Conservation (phyloP, 1,140 invertebrate genomes). For the Drosophila repletoides region DNA sequence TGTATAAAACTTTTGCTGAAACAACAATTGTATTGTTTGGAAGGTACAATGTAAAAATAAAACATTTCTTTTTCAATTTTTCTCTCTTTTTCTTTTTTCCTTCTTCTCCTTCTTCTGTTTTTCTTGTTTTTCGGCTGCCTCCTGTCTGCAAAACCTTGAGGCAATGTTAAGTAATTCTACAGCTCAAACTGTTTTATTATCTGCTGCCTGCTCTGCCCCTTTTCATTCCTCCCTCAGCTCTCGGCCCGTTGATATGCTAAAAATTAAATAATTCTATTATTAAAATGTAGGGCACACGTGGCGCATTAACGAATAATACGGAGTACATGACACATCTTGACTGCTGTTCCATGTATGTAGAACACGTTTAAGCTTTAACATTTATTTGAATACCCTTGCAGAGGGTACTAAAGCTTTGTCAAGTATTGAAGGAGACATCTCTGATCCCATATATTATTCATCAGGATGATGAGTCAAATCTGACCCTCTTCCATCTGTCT, state of each 20-base stretch:
- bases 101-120: no score
- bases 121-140: neutral
- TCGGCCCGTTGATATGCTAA: slow-evolving; percentile 25
- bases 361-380: neutral
- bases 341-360: neutral
- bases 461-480: no score
- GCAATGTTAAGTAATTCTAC: slow-evolving; percentile 13
- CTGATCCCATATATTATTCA: no score
- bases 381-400: no score
- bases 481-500: no score
- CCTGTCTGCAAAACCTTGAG: slow-evolving; percentile 10
- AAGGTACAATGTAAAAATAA: slow-evolving; percentile 45
- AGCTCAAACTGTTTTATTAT: slow-evolving; percentile 2
- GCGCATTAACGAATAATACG: neutral
- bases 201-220: neutral
- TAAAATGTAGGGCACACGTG: slow-evolving; percentile 2
- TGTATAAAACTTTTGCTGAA: slow-evolving; percentile 30
- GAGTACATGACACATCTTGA: neutral
- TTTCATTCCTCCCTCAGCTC: no score
- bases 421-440: no score
- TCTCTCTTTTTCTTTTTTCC: neutral
- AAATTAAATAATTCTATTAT: slow-evolving; percentile 16
- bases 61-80: neutral
- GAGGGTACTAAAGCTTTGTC: no score
- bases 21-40: slow-evolving; percentile 46